Percentiles rank a stretch among this genome's conserved stretches.
Evolutionary conservation across 2,888 invertebrate genomes (phyloP).

Genomic region (Panopea generosa): DNA sequence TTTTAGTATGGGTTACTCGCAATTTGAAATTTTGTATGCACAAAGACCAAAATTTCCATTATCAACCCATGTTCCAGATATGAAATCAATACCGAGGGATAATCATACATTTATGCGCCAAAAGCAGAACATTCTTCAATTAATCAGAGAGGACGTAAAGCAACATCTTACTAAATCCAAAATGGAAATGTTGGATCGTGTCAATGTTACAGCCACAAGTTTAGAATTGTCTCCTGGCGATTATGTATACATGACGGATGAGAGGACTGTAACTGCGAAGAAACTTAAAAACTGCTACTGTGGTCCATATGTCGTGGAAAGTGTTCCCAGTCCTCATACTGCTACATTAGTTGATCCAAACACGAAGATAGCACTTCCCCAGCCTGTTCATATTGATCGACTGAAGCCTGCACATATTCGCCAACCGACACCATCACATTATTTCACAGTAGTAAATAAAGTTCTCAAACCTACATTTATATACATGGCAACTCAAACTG

Average conservation of each 20-base stretch:
- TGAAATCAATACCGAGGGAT: constrained; percentile 8
- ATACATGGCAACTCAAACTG: constrained; percentile 25
- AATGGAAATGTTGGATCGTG: constrained; percentile 24
- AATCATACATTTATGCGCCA: constrained; percentile 1
- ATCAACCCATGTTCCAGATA: background rate
- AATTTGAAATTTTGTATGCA: constrained; percentile 48
- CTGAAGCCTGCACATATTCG: constrained; percentile 27
- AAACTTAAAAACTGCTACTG: constrained; percentile 23
- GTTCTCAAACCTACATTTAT: constrained; percentile 2
- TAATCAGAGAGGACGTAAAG: constrained; percentile 13
- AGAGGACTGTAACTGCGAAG: constrained; percentile 16
- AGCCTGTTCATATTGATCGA: constrained; percentile 36
- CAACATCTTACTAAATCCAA: constrained; percentile 4
- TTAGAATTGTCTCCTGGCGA: constrained; percentile 24
- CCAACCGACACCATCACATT: constrained; percentile 24
- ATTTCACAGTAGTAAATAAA: constrained; percentile 21
- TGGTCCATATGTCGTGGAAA: constrained; percentile 37
- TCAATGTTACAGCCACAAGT: constrained; percentile 16
- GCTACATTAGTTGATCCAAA: constrained; percentile 29
- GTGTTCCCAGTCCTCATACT: constrained; percentile 28
- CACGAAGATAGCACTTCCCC: constrained; percentile 12
- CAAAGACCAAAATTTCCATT: constrained; percentile 42
- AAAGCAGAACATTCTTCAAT: background rate
- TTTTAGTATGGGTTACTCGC: constrained; percentile 31
- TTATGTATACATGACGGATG: constrained; percentile 36